Evolutionary conservation across 2,797 vertebrate genomes (phyloP).

Genomic region (Rhodeus uyekii): DNA sequence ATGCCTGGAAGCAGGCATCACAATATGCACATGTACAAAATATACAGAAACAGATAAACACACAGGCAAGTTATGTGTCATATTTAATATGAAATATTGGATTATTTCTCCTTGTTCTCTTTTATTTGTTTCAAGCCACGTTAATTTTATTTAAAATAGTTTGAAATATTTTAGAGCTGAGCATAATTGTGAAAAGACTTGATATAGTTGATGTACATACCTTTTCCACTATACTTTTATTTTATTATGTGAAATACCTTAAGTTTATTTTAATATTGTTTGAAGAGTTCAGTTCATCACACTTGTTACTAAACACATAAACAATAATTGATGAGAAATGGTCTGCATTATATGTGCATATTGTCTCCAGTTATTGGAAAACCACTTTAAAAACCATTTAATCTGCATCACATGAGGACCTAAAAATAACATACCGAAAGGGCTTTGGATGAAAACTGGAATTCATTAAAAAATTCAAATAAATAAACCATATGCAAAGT

Average conservation of each 20-base stretch:
- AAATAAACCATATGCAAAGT: neutral
- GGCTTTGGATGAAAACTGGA: neutral
- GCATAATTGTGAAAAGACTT: neutral
- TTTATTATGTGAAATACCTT: neutral
- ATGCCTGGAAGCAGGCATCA: neutral
- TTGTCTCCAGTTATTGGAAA: neutral
- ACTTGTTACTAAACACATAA: neutral
- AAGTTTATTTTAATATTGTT: neutral
- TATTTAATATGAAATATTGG: neutral
- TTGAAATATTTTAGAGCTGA: neutral
- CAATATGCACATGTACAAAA: neutral
- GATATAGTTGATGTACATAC: neutral
- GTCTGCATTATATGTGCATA: neutral
- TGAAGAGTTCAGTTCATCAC: neutral
- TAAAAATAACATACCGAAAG: neutral
- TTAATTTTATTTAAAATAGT: neutral
- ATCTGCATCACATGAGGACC: neutral
- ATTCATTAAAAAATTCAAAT: neutral
- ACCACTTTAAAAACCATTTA: constrained; percentile 5
- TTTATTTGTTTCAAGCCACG: neutral
- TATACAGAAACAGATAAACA: neutral
- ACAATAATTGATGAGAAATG: neutral
- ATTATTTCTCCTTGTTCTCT: neutral
- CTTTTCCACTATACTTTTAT: neutral
- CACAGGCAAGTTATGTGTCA: neutral